Evolutionary conservation across 2,113 vertebrate genomes (phyloP).

Genomic region (Phrynosoma blainvillii): DNA sequence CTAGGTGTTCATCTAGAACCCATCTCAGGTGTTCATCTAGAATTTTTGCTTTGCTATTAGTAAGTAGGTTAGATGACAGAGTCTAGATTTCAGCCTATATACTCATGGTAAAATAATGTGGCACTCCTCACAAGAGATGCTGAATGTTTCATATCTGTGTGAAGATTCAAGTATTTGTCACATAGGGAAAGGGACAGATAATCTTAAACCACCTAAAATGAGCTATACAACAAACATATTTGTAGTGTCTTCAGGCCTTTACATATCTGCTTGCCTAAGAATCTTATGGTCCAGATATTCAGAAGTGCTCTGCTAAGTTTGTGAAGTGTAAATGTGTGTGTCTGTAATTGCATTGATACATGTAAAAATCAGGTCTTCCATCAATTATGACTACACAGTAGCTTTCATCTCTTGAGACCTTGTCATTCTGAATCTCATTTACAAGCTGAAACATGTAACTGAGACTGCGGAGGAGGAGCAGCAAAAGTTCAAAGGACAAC

Average conservation of each 20-base stretch:
- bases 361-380: constrained; percentile 36
- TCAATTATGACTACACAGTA: constrained; percentile 35
- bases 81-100: not conserved
- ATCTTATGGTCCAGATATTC: not conserved
- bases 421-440: constrained; percentile 59
- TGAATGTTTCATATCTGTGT: not conserved
- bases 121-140: not conserved
- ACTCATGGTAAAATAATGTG: not conserved
- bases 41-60: not conserved
- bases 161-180: not conserved
- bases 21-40: not conserved
- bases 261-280: not conserved
- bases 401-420: constrained; percentile 25
- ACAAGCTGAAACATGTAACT: constrained; percentile 73
- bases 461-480: constrained; percentile 85
- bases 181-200: not conserved
- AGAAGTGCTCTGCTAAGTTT: constrained; percentile 19
- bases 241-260: not conserved
- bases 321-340: not conserved
- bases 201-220: not conserved
- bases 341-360: not conserved
- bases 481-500: constrained; percentile 82
- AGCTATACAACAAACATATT: not conserved
- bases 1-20: not conserved
- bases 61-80: not conserved